phyloP scores from a whole-genome alignment of 2,888 invertebrate species.

The Nezara viridula region DNA sequence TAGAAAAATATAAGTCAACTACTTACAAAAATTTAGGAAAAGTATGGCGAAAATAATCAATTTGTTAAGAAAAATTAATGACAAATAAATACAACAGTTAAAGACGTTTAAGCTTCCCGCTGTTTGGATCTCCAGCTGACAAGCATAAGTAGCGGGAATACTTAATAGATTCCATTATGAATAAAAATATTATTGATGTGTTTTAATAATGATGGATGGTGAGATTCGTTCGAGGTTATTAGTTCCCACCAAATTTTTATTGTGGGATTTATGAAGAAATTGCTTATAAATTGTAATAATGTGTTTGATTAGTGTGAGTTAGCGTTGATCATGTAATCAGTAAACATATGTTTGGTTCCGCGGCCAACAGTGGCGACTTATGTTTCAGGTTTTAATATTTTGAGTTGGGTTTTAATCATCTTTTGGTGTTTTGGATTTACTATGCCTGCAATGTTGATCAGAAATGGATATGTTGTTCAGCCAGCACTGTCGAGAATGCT shows the following conservation, averaged over 20 bases:
- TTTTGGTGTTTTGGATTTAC: not conserved
- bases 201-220: not conserved
- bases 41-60: no score
- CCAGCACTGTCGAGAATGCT: not conserved
- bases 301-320: not conserved
- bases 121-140: not conserved
- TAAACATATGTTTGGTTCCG: conserved; percentile 58
- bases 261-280: not conserved
- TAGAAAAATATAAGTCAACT: no score
- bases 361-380: conserved; percentile 55
- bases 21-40: no score
- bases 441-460: conserved; percentile 33
- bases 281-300: not conserved
- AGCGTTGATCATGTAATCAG: not conserved
- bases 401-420: not conserved
- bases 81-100: no score
- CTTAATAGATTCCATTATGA: not conserved
- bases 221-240: not conserved
- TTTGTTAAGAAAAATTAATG: no score
- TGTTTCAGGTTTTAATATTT: conserved; percentile 26
- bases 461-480: conserved; percentile 43
- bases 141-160: not conserved
- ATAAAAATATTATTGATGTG: not conserved
- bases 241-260: not conserved
- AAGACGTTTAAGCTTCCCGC: conserved; percentile 10